Conservation (phyloP, 2,797 vertebrate species). For the Menidia menidia region DNA sequence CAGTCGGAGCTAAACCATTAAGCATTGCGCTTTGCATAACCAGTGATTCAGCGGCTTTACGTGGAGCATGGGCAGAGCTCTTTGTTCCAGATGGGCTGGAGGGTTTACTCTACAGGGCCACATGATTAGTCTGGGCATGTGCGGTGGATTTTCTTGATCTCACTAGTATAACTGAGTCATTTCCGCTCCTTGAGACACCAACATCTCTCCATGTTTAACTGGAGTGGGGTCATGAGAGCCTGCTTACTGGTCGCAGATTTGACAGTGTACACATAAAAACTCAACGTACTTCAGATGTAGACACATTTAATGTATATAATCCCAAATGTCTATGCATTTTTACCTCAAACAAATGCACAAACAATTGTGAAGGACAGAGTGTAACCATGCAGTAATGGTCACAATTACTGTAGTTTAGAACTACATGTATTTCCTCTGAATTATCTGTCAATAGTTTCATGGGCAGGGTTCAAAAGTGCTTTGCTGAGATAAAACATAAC, state of each 20-base stretch:
- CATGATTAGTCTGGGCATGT: neutral
- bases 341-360: too few relatives aligned
- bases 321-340: too few relatives aligned
- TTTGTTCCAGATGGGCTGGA: neutral
- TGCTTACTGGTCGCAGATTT: conserved; percentile 5
- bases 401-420: too few relatives aligned
- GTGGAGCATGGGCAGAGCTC: conserved; percentile 24
- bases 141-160: conserved; percentile 7
- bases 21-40: conserved; percentile 3
- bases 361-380: too few relatives aligned
- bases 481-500: too few relatives aligned
- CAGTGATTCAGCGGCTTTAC: neutral
- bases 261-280: neutral
- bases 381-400: too few relatives aligned
- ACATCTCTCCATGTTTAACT: neutral
- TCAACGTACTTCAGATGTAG: neutral
- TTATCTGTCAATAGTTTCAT: too few relatives aligned
- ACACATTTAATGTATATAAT: neutral
- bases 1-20: neutral
- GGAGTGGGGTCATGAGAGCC: conserved; percentile 17
- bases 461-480: too few relatives aligned
- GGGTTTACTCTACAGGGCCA: neutral
- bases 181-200: conserved; percentile 15
- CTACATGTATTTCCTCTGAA: too few relatives aligned
- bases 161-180: conserved; percentile 12